These are phyloP conservation scores for Bacillus rossius DNA, from an alignment of 1,140 invertebrate species.

Conservation along the genomic window DNA sequence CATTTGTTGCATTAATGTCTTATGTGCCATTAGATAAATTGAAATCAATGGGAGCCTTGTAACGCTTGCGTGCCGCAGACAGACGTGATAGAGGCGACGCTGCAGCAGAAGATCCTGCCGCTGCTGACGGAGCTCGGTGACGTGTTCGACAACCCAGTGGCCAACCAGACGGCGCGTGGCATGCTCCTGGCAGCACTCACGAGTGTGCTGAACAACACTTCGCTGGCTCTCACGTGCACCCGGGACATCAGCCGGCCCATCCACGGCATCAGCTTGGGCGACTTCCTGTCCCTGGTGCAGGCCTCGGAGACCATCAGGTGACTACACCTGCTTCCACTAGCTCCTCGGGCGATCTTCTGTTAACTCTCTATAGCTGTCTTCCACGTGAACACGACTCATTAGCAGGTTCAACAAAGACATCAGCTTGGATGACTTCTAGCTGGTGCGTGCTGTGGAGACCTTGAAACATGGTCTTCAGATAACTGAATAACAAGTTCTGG, in stretches of 20 bases:
- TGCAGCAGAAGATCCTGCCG: constrained; percentile 58
- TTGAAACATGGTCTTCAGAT: no score
- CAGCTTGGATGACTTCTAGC: no score
- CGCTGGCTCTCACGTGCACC: constrained; percentile 60
- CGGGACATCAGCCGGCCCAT: constrained; percentile 66
- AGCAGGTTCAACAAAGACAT: no score
- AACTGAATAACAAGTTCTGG: no score
- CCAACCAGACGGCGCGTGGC: constrained; percentile 65
- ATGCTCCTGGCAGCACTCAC: constrained; percentile 58
- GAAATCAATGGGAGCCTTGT: no score
- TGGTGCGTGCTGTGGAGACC: no score
- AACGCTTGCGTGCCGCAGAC: constrained; percentile 43
- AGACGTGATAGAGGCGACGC: constrained; percentile 48
- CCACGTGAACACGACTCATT: no score
- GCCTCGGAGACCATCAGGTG: constrained; percentile 42
- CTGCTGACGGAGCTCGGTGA: constrained; percentile 63
- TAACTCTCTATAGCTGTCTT: no score
- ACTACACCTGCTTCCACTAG: background rate
- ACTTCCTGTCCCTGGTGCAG: constrained; percentile 43
- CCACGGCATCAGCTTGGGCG: constrained; percentile 57
- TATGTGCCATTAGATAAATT: no score
- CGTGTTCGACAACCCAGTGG: constrained; percentile 64
- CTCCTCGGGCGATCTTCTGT: background rate
- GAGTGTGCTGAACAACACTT: constrained; percentile 61
- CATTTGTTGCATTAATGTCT: no score